A percentile compares a stretch with the other conserved stretches of the same genome.
Conservation (phyloP, 2,113 vertebrate species). For the Indicator maculatus region DNA sequence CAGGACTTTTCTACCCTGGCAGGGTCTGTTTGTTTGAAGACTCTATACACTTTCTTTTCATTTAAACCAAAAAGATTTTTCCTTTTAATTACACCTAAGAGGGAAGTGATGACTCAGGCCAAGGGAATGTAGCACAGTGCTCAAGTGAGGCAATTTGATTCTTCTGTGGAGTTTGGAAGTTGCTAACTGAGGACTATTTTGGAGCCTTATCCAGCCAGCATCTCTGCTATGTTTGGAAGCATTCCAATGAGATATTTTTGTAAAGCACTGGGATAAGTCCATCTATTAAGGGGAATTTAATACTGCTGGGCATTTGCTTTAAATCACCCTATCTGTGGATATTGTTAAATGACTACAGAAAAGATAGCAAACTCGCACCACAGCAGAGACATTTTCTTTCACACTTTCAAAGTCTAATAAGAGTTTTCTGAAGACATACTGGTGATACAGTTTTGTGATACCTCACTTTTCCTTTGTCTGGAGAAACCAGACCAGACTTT, state of each 20-base stretch:
- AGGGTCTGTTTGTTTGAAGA: not conserved
- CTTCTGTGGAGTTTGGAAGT: not conserved
- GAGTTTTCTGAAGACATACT: not conserved
- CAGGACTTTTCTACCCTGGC: not conserved
- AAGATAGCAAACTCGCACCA: not conserved
- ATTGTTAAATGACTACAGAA: not conserved
- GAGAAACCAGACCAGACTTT: not conserved
- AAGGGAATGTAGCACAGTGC: not conserved
- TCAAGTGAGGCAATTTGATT: not conserved
- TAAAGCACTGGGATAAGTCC: constrained; percentile 22
- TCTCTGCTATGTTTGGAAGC: constrained; percentile 18
- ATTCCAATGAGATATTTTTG: constrained; percentile 40
- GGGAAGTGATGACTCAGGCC: not conserved
- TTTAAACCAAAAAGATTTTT: not conserved
- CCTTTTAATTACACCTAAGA: rapidly evolving
- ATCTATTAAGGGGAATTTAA: constrained; percentile 9
- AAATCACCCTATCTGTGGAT: not conserved
- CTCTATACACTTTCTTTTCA: not conserved
- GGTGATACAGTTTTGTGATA: not conserved
- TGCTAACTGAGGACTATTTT: constrained; percentile 1
- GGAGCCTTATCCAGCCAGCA: not conserved
- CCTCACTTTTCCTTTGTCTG: not conserved
- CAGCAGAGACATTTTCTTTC: not conserved
- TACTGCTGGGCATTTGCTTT: not conserved
- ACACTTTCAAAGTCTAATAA: not conserved